Conservation (phyloP, 2,797 vertebrate genomes). For the Phalloptychus januarius region DNA sequence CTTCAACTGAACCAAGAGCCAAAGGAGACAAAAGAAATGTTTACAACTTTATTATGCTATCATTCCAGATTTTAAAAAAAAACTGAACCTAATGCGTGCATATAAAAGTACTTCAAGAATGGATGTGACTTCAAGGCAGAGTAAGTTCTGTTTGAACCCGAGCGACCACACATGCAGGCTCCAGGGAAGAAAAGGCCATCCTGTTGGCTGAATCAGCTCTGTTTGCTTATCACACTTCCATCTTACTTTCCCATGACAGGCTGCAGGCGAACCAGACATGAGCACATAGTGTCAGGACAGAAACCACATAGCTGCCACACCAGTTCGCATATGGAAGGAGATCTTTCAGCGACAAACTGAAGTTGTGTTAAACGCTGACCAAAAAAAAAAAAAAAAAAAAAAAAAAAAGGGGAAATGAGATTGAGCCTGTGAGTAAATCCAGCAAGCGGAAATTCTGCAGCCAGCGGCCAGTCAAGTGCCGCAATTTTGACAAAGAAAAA, state of each 20-base stretch:
- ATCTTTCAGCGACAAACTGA: constrained; percentile 7
- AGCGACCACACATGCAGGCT: constrained; percentile 29
- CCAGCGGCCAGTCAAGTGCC: constrained; percentile 22
- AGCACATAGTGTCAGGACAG: not conserved
- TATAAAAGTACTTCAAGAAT: not conserved
- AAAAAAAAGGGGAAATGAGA: constrained; percentile 44
- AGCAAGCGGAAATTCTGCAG: constrained; percentile 44
- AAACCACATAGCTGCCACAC: not conserved
- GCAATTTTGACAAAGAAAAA: constrained; percentile 19
- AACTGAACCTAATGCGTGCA: not conserved
- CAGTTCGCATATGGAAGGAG: not conserved
- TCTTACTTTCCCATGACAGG: constrained; percentile 57
- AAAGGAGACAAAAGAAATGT: not conserved
- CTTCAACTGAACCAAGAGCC: not conserved
- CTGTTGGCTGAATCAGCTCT: constrained; percentile 49
- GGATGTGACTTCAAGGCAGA: constrained; percentile 2
- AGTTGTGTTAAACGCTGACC: not conserved
- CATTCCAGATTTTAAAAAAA: not conserved
- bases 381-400: not conserved
- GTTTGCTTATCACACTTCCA: constrained; percentile 55
- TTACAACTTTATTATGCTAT: not conserved
- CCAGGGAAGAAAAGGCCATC: constrained; percentile 13
- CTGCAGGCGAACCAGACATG: constrained; percentile 14
- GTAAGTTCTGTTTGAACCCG: constrained; percentile 32
- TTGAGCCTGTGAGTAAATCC: constrained; percentile 8